Conservation (phyloP, 1,140 invertebrate genomes). For the Cyclargus thomasi region DNA sequence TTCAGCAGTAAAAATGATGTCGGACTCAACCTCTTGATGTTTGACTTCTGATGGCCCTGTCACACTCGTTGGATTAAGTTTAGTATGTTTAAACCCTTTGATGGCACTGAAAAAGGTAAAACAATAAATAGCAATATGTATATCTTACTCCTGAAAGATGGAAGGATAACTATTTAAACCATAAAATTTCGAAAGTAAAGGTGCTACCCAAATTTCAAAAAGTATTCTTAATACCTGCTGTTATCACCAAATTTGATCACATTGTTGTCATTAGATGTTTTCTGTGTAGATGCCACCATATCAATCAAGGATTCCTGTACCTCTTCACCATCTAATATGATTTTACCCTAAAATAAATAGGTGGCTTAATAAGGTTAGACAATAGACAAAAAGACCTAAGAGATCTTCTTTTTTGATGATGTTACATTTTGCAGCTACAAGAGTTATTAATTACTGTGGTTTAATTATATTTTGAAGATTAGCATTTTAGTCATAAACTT, state of each 20-base stretch:
- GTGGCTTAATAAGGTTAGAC: background rate
- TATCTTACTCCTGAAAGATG: too few relatives aligned
- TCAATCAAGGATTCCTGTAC: slow-evolving; percentile 90
- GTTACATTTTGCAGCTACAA: too few relatives aligned
- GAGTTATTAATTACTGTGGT: background rate
- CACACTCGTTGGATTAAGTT: slow-evolving; percentile 78
- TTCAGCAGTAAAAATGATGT: slow-evolving; percentile 99
- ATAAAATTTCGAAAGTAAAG: too few relatives aligned
- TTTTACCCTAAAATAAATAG: slow-evolving; percentile 81
- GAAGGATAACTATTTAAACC: too few relatives aligned
- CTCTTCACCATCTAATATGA: slow-evolving; percentile 89
- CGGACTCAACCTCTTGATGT: slow-evolving; percentile 78
- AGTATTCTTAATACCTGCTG: slow-evolving; percentile 82
- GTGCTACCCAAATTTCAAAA: background rate
- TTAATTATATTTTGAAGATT: background rate
- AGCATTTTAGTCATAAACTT: background rate
- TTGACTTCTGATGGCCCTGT: slow-evolving; percentile 81
- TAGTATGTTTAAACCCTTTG: slow-evolving; percentile 83
- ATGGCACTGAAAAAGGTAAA: slow-evolving; percentile 85
- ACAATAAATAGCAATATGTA: background rate
- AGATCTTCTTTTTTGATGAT: too few relatives aligned
- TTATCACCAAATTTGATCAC: slow-evolving; percentile 99
- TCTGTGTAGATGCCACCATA: slow-evolving; percentile 94
- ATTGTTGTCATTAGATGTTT: slow-evolving; percentile 92
- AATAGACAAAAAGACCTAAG: too few relatives aligned